phyloP scores from a whole-genome alignment of 2,113 vertebrate genomes.

The Amphilophus citrinellus region DNA sequence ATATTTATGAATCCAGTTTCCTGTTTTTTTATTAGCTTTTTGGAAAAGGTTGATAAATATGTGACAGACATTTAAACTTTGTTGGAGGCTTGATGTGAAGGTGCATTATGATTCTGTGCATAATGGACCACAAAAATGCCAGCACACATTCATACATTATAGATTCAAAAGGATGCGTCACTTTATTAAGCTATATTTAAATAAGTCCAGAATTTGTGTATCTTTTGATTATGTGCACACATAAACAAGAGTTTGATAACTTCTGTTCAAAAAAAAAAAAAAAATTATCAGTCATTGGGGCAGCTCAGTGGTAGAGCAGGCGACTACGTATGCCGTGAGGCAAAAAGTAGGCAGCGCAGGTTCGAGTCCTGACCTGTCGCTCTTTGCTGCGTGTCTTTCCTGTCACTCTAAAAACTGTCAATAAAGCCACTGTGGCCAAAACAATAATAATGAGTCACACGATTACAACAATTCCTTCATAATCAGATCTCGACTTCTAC shows the following conservation, averaged over 20 bases:
- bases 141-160: background rate
- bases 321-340: no score
- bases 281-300: background rate
- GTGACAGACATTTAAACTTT: background rate
- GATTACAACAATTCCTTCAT: background rate
- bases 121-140: background rate
- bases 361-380: no score
- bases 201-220: background rate
- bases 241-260: background rate
- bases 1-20: slow-evolving; percentile 7
- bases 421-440: background rate
- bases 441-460: background rate
- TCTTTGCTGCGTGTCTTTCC: no score
- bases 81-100: background rate
- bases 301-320: no score
- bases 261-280: no score
- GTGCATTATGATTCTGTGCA: background rate
- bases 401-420: background rate
- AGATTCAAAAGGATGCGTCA: background rate
- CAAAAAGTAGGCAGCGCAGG: no score
- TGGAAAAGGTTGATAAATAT: background rate
- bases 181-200: background rate
- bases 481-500: background rate
- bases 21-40: background rate
- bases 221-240: background rate